phyloP scores from a whole-genome alignment of 2,797 vertebrate species.

The Sciurus carolinensis region DNA sequence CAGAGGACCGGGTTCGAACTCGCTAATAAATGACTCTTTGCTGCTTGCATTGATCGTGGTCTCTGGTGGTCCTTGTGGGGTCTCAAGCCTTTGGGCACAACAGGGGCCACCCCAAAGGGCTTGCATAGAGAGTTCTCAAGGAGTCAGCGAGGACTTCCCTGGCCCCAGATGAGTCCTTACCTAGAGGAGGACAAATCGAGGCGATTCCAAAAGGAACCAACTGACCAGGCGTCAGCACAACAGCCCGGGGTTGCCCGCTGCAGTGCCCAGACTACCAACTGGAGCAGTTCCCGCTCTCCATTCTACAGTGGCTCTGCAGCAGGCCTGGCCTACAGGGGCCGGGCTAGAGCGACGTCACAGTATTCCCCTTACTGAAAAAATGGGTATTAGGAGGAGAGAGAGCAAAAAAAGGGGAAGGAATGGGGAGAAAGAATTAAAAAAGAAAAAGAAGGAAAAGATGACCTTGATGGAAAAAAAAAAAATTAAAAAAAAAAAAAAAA shows the following conservation, averaged over 20 bases:
- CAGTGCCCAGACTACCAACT: conserved; percentile 92
- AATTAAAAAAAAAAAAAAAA: too few species aligned
- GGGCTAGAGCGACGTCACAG: conserved; percentile 98
- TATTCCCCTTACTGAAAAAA: conserved; percentile 98
- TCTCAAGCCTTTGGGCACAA: too few species aligned
- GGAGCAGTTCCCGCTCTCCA: conserved; percentile 92
- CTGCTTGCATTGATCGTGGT: too few species aligned
- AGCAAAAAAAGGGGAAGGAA: too few species aligned
- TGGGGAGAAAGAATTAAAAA: too few species aligned
- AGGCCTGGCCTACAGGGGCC: conserved; percentile 96
- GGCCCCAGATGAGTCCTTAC: conserved; percentile 97
- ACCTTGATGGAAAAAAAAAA: too few species aligned
- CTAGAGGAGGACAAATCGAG: conserved; percentile 98
- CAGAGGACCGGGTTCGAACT: too few species aligned
- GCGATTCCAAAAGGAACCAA: conserved; percentile 97
- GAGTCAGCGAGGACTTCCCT: conserved; percentile 97
- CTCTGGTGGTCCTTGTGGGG: too few species aligned
- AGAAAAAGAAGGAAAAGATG: too few species aligned
- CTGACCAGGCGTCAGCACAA: conserved; percentile 98
- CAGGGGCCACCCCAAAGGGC: conserved; percentile 98
- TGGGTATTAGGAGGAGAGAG: conserved; percentile 77
- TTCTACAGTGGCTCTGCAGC: conserved; percentile 97
- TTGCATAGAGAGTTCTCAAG: conserved; percentile 96
- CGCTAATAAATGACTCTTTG: too few species aligned
- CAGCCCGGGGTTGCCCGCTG: conserved; percentile 95